Conservation (phyloP, 2,113 vertebrate genomes). For the Callospermophilus lateralis region DNA sequence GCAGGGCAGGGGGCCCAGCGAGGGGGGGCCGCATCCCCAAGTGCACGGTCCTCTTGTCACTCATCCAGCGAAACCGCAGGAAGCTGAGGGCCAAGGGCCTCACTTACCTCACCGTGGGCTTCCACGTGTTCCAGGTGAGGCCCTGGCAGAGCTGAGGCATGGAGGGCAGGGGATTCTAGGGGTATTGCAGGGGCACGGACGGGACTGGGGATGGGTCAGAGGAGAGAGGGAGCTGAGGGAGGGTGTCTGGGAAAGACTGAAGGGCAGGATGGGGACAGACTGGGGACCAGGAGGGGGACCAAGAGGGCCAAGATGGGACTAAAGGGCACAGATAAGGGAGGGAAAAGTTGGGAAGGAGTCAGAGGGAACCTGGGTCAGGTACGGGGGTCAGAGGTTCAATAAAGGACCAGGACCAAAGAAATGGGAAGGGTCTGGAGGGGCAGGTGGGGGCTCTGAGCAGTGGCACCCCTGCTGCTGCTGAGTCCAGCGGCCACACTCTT, state of each 20-base stretch:
- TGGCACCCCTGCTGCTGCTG: fast-evolving
- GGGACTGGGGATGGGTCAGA: not conserved
- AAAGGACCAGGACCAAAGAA: not conserved
- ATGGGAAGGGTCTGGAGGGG: not conserved
- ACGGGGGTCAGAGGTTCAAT: not conserved
- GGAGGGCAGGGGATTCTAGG: fast-evolving
- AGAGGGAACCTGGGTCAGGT: not conserved
- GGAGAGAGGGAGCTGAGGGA: not conserved
- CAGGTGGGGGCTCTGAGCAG: not conserved
- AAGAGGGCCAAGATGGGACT: too few species aligned
- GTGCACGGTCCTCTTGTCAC: conserved; percentile 83
- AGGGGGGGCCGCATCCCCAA: conserved; percentile 37
- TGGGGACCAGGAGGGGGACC: not conserved
- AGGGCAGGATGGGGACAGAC: not conserved
- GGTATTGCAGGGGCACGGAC: too few species aligned
- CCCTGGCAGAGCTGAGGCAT: fast-evolving
- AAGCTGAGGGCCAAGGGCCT: conserved; percentile 70
- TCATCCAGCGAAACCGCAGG: conserved; percentile 84
- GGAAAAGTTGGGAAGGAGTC: not conserved
- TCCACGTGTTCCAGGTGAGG: conserved; percentile 85
- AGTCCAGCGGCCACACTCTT: not conserved
- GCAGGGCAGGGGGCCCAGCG: not conserved
- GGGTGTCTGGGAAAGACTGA: not conserved
- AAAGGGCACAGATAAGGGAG: not conserved
- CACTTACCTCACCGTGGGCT: conserved; percentile 82